Evolutionary conservation across 2,888 invertebrate genomes (phyloP).

Genomic region (Nephrotoma flavescens): DNA sequence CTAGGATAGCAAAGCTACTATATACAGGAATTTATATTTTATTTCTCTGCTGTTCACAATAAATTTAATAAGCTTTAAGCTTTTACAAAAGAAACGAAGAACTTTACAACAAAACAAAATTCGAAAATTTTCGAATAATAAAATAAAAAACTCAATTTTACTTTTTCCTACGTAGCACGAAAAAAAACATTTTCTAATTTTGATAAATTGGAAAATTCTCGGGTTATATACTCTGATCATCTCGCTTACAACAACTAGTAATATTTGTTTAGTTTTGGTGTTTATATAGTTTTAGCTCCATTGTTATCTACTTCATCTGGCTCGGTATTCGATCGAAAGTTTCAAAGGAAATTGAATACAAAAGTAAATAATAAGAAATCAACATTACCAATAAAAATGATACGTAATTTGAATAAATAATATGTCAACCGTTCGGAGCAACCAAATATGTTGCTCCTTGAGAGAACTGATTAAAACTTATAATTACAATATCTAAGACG

Average conservation of each 20-base stretch:
- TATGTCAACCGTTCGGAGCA: too few species aligned
- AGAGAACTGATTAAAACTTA: too few species aligned
- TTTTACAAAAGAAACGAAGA: not conserved
- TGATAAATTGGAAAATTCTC: not conserved
- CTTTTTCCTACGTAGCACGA: not conserved
- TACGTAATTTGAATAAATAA: too few species aligned
- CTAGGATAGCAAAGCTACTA: not conserved
- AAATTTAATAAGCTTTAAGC: not conserved
- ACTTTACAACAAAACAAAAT: not conserved
- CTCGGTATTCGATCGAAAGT: too few species aligned
- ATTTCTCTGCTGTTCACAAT: not conserved
- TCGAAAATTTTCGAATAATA: not conserved
- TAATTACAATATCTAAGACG: too few species aligned
- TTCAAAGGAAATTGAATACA: too few species aligned
- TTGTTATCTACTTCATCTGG: too few species aligned
- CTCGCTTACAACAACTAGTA: not conserved
- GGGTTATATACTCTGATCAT: not conserved
- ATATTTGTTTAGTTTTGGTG: too few species aligned
- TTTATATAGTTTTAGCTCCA: too few species aligned
- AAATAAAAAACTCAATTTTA: not conserved
- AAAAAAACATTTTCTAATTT: not conserved
- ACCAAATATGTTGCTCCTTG: too few species aligned
- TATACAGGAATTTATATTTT: not conserved
- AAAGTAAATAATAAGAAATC: too few species aligned
- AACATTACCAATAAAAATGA: too few species aligned